Conservation (phyloP, 2,797 vertebrate genomes). For the Eidolon dupreanum region DNA sequence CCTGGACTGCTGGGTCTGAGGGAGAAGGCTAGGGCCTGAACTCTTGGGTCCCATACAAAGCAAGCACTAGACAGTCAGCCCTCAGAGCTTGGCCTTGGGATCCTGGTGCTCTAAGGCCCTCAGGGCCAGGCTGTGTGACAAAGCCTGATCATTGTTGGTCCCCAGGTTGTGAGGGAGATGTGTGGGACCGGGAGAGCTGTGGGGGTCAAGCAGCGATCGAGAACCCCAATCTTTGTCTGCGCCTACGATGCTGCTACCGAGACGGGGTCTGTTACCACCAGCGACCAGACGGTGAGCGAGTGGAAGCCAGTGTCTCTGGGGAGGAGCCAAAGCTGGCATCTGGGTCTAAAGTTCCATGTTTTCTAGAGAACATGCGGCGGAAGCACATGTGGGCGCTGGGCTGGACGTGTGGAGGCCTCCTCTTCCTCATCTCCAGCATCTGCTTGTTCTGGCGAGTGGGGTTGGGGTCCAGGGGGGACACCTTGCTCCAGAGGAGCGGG, state of each 20-base stretch:
- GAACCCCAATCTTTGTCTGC: slow-evolving; percentile 76
- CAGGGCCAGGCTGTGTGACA: neutral
- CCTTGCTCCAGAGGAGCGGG: rapidly evolving
- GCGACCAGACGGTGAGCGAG: slow-evolving; percentile 64
- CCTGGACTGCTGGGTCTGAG: too few relatives aligned
- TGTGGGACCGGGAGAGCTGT: slow-evolving; percentile 70
- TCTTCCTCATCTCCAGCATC: slow-evolving; percentile 57
- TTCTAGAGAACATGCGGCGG: slow-evolving; percentile 65
- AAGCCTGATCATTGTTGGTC: neutral
- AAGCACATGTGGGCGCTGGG: slow-evolving; percentile 73
- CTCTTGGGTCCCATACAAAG: neutral
- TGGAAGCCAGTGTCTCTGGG: rapidly evolving
- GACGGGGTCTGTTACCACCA: slow-evolving; percentile 77
- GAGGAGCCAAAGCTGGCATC: rapidly evolving
- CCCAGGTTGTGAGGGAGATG: slow-evolving; percentile 74
- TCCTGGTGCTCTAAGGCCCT: neutral
- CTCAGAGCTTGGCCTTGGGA: neutral
- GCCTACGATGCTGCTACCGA: slow-evolving; percentile 74
- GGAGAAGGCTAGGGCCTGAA: neutral
- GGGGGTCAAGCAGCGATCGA: slow-evolving; percentile 70
- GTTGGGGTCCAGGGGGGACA: neutral
- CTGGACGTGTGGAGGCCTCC: slow-evolving; percentile 60
- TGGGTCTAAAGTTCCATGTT: neutral
- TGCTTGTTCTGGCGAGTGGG: slow-evolving; percentile 69
- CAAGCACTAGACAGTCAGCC: neutral